These are phyloP conservation scores for Pterocles gutturalis DNA, from an alignment of 2,113 vertebrate species.

Conservation along the genomic window DNA sequence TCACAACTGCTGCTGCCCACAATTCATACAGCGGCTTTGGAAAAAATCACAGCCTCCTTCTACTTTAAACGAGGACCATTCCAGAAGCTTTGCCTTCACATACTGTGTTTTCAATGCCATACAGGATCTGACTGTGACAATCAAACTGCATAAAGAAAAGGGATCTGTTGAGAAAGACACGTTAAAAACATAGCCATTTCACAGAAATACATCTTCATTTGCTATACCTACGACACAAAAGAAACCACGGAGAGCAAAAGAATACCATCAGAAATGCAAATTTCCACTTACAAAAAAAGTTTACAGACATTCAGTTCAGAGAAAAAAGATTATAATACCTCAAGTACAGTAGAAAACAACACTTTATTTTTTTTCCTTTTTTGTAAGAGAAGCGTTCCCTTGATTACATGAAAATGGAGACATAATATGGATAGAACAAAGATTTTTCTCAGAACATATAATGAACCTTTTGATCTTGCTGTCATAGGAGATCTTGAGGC, in stretches of 20 bases:
- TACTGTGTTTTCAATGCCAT: not conserved
- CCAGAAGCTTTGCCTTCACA: not conserved
- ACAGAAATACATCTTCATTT: not conserved
- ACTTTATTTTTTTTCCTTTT: not conserved
- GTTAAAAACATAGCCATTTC: not conserved
- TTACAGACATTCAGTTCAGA: not conserved
- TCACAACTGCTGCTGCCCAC: not conserved
- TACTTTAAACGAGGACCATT: not conserved
- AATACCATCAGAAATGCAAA: not conserved
- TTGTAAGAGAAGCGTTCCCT: not conserved
- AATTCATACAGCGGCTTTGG: not conserved
- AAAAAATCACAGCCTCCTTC: not conserved
- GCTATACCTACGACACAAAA: not conserved
- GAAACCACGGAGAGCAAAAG: not conserved
- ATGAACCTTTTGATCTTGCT: constrained; percentile 43
- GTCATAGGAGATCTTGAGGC: not conserved
- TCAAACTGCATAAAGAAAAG: not conserved
- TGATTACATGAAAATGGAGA: constrained; percentile 21
- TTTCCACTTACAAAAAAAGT: not conserved
- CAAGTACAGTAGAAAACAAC: not conserved
- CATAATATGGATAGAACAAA: not conserved
- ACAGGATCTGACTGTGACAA: not conserved
- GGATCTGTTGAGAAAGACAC: not conserved
- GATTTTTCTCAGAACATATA: not conserved
- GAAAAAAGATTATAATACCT: not conserved